Evolutionary conservation across 64 coral and sea anemone species (phyloP), one percentile per base, ranked within the genome.

Genomic region (Cladopsammia gracilis): DNA sequence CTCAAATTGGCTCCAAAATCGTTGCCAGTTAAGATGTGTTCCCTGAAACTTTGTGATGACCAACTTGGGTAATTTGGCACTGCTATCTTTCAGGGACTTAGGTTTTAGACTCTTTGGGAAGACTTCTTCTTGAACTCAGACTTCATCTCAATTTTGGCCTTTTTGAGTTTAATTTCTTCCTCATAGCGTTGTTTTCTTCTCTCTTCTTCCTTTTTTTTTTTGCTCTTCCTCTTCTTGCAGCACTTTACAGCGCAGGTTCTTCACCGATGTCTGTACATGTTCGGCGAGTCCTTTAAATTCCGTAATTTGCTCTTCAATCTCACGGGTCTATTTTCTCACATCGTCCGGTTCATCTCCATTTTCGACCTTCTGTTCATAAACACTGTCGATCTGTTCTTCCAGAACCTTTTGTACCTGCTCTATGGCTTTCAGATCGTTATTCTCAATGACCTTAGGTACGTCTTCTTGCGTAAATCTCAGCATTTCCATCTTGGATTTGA

Each of bases 31-130:
- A 44, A 92, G 42, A 66, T 85, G 90, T 4, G 79, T 92, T 23
- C 90, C 90, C 18, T 92, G 90, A 20, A 92, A 85, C 72, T 74
- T 62, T 3, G 90, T 85, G 18, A 92, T 85, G 43, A 85, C 79
- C 25, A 92, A 59, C 48, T 85, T 85, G 10, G n/a, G n/a, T 25
- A 69, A 9, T 69, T 69, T 26, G 20, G 0, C 8, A 69, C 24
- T 9, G 20, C n/a, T 24, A 25, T 9, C 66, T 10, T 69, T 15
- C 22, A 7, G 1, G 19, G 25, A 16, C 20, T 56, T 10, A n/a
- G n/a, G 71, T 51, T 25, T 15, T 25, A 56, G 23, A 18, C 23
- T 43, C 65, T 64, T 50, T 23, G 13, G 19, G 4, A n/a, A n/a
- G n/a, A n/a, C 23, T 50, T 78, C 62, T 79, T 43, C 45, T 90